phyloP scores from a whole-genome alignment of 2,113 vertebrate species.

The Ondatra zibethicus region DNA sequence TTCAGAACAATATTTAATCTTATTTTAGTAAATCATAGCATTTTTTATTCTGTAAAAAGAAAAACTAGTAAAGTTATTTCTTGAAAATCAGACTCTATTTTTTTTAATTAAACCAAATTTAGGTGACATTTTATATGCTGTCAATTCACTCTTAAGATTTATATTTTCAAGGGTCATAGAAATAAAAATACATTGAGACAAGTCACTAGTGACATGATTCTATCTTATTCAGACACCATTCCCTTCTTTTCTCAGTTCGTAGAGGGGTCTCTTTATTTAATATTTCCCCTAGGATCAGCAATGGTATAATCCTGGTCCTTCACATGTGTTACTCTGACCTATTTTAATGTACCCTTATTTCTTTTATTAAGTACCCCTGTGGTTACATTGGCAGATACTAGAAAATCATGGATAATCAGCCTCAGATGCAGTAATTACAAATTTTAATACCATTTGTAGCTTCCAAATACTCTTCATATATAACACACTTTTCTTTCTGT shows the following conservation, averaged over 20 bases:
- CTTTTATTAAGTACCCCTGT: not conserved
- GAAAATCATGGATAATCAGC: not conserved
- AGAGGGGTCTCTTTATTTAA: not conserved
- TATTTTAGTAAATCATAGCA: slow-evolving; percentile 48
- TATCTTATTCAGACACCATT: not conserved
- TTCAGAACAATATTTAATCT: slow-evolving; percentile 9
- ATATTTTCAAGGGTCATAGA: not conserved
- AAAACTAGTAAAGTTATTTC: slow-evolving; percentile 55
- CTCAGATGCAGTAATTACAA: not conserved
- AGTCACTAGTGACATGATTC: not conserved
- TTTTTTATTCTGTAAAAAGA: not conserved
- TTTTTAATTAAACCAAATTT: slow-evolving; percentile 49
- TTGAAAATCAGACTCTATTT: slow-evolving; percentile 30
- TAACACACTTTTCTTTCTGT: not conserved
- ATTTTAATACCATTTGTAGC: not conserved
- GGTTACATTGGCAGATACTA: not conserved
- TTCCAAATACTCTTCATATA: not conserved
- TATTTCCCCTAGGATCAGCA: not conserved
- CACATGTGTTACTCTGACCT: not conserved
- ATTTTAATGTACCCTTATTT: not conserved
- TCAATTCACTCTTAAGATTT: not conserved
- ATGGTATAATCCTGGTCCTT: not conserved
- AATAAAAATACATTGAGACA: not conserved
- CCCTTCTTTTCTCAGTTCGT: not conserved
- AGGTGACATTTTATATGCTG: not conserved